Conservation (phyloP, 2,113 vertebrate species). For the Otus sunia region DNA sequence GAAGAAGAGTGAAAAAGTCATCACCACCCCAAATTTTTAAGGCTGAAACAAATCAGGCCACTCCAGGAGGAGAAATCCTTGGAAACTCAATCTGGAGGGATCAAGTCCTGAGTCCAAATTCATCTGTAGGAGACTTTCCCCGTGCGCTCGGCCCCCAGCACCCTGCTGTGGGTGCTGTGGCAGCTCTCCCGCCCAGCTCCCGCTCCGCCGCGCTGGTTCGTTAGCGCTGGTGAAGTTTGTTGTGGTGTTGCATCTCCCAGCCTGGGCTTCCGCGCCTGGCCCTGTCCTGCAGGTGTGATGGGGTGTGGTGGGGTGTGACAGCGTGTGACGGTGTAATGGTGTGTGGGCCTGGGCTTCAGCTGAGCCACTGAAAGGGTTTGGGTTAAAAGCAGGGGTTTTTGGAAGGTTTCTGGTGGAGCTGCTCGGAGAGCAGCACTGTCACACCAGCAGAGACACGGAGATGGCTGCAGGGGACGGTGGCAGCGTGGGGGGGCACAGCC, state of each 20-base stretch:
- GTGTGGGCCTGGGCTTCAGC: background rate
- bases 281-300: background rate
- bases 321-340: background rate
- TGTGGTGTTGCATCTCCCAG: background rate
- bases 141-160: fast-evolving
- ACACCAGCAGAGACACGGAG: too few relatives aligned
- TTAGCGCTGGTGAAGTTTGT: fast-evolving
- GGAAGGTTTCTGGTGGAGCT: background rate
- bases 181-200: background rate
- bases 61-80: background rate
- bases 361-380: background rate
- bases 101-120: too few relatives aligned
- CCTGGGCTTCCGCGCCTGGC: background rate
- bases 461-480: background rate
- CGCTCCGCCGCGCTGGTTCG: fast-evolving
- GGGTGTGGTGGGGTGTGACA: background rate
- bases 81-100: fast-evolving
- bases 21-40: background rate
- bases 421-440: background rate
- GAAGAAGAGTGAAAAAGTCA: background rate
- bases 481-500: background rate
- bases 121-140: background rate
- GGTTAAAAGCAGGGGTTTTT: background rate
- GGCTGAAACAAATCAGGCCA: background rate
- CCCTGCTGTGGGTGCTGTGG: background rate